Base-by-base conservation (phyloP, 2,888 invertebrate genomes). In the Criorhina ranunculi region DNA sequence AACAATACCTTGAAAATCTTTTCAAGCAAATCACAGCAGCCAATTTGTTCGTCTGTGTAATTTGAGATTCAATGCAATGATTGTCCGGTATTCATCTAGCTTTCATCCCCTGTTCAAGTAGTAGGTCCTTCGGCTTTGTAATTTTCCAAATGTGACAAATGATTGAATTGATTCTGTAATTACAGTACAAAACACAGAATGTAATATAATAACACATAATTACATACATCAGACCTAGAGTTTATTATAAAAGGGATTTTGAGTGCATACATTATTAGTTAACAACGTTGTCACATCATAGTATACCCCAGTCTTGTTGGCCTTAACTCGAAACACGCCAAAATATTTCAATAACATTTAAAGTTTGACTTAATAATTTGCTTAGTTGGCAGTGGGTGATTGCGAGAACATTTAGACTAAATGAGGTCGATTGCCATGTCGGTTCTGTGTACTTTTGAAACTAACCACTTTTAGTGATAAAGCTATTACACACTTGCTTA, bases 81-180 rank as follows among this genome's bases (percentile, higher is more conserved):
- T 35, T 24, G 69, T 55, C 42, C 44, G 19, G 2, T 5, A n/a
- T 35, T 37, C 46, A 44, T 42, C 42, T 35, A 15, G 2, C 8
- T 7, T 35, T 37, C 46, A 44, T 57, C 35, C 59, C 46, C 1
- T 37, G 7, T 37, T 37, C 57, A 24, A 37, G 11, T 2, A 19
- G 8, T 12, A 17, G 15, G 2, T 51, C 15, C 15, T 42, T 15
- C 9, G 44, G 44, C 44, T n/a, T 33, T 62, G 44, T 33, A 44
- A 31, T 46, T 55, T 35, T 15, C 12, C 5, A 2, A 44, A 59
- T 15, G 11, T 40, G 51, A 51, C 37, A 51, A 51, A 37, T 66
- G 51, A 66, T 66, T 51, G 37, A 66, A 51, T 51, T 49, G 49
- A 49, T 24, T 37, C 8, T 9, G 37, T 37, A 51, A 66, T 66